Percentiles rank a stretch among this genome's conserved stretches.
Evolutionary conservation across 1,140 invertebrate genomes (phyloP).

Genomic region (Drosophila ercepeae): DNA sequence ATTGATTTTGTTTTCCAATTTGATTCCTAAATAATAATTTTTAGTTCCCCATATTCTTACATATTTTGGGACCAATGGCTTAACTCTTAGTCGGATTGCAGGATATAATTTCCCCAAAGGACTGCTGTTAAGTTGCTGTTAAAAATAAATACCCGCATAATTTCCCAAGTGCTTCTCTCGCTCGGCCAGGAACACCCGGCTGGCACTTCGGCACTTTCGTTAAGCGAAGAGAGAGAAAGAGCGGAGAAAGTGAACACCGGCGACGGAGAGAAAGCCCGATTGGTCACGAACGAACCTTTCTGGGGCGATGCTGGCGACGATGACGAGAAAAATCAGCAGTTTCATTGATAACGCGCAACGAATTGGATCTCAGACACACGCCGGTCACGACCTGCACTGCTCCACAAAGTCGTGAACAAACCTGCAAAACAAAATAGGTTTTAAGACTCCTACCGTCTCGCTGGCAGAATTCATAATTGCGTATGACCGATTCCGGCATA

Average conservation of each 20-base stretch:
- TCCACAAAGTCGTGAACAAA: slow-evolving; percentile 7
- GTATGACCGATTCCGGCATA: slow-evolving; percentile 11
- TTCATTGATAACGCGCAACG: slow-evolving; percentile 77
- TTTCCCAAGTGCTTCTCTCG: not conserved
- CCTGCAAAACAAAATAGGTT: slow-evolving; percentile 12
- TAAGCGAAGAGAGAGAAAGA: slow-evolving; percentile 12
- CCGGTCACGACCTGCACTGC: slow-evolving; percentile 31
- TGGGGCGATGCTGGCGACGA: slow-evolving; percentile 73
- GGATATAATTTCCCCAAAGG: not conserved
- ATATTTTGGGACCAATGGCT: slow-evolving; percentile 23
- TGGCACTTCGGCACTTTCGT: slow-evolving; percentile 21
- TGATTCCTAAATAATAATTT: no score
- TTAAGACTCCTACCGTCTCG: not conserved
- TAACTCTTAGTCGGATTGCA: not conserved
- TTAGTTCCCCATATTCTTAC: slow-evolving; percentile 28
- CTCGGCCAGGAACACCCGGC: not conserved
- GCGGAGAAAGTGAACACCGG: not conserved
- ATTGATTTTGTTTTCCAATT: no score
- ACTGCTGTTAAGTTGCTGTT: not conserved
- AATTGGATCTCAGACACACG: slow-evolving; percentile 65
- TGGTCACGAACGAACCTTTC: slow-evolving; percentile 32
- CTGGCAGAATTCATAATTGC: not conserved
- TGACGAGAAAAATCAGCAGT: slow-evolving; percentile 78
- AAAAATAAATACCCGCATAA: not conserved
- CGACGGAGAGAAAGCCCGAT: slow-evolving; percentile 23